Conservation (phyloP, 1,140 invertebrate species). For the Periplaneta americana region DNA sequence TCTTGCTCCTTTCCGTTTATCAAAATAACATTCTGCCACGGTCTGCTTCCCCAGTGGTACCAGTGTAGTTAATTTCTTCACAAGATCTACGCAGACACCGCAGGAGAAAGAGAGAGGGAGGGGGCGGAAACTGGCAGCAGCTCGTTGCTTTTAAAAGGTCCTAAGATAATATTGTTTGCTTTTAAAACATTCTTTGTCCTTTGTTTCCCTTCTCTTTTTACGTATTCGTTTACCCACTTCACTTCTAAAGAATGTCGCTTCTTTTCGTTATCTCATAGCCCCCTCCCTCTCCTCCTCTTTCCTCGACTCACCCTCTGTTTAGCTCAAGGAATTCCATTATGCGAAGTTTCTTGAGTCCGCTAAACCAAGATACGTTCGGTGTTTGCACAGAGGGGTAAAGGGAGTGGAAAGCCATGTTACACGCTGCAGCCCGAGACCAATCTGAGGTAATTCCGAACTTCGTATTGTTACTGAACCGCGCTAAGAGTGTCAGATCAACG, state of each 20-base stretch:
- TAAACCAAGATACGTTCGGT: conserved; percentile 9
- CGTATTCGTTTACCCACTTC: conserved; percentile 10
- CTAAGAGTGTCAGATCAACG: neutral
- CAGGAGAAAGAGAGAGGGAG: neutral
- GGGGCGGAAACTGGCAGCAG: neutral
- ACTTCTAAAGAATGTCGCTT: conserved; percentile 10
- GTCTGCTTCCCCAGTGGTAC: neutral
- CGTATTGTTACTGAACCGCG: no score
- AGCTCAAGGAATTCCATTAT: conserved; percentile 12
- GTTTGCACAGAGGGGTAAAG: neutral
- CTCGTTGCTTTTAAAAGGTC: conserved; percentile 10
- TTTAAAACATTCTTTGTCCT: conserved; percentile 17
- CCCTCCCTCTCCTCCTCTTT: neutral
- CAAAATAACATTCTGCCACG: neutral
- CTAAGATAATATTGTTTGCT: conserved; percentile 18
- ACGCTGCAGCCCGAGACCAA: neutral
- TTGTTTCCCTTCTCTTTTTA: neutral
- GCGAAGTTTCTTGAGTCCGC: neutral
- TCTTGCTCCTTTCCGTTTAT: neutral
- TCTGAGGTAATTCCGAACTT: no score
- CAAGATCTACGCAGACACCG: neutral
- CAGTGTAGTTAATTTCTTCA: conserved; percentile 8
- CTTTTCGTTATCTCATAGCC: conserved; percentile 9
- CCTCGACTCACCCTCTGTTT: conserved; percentile 2
- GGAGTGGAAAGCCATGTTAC: neutral